Percentiles rank a stretch among this genome's conserved stretches.
These are phyloP conservation scores for Aphaenogaster ashmeadi DNA, from an alignment of 1,140 invertebrate species.

Conservation along the genomic window DNA sequence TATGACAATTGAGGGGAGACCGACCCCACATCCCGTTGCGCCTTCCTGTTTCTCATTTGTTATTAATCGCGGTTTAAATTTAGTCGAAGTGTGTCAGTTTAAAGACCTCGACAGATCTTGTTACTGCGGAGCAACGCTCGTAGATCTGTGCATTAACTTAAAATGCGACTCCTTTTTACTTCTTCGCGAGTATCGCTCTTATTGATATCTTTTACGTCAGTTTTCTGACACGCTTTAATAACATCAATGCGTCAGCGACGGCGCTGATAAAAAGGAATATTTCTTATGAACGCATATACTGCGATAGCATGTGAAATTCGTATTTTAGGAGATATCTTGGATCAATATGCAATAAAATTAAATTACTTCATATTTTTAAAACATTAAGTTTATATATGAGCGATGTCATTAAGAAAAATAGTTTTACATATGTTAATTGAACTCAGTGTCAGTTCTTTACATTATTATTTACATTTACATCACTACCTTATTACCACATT, in stretches of 20 bases:
- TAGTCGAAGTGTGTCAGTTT: conserved; percentile 63
- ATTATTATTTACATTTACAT: no score
- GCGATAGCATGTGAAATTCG: not conserved
- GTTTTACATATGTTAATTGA: not conserved
- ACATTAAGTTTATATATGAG: not conserved
- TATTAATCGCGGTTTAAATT: conserved; percentile 49
- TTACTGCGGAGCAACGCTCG: conserved; percentile 39
- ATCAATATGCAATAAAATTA: not conserved
- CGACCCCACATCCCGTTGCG: not conserved
- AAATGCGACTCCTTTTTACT: conserved; percentile 47
- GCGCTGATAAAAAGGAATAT: conserved; percentile 47
- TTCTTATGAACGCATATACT: not conserved
- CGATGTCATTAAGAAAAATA: not conserved
- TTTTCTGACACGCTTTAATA: conserved; percentile 55
- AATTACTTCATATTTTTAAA: not conserved
- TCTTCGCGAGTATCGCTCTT: conserved; percentile 29
- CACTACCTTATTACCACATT: not conserved
- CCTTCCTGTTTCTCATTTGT: not conserved
- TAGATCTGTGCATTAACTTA: conserved; percentile 54
- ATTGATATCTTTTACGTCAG: conserved; percentile 52
- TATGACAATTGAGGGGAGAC: not conserved
- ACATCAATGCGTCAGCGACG: conserved; percentile 12
- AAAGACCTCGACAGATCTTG: conserved; percentile 56
- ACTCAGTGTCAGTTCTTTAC: not conserved
- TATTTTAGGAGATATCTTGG: not conserved